Evolutionary conservation across 92 coral and sea anemone genomes (phyloP), one percentile per base, ranked within the genome.

Genomic region (Phymanthus crucifer): DNA sequence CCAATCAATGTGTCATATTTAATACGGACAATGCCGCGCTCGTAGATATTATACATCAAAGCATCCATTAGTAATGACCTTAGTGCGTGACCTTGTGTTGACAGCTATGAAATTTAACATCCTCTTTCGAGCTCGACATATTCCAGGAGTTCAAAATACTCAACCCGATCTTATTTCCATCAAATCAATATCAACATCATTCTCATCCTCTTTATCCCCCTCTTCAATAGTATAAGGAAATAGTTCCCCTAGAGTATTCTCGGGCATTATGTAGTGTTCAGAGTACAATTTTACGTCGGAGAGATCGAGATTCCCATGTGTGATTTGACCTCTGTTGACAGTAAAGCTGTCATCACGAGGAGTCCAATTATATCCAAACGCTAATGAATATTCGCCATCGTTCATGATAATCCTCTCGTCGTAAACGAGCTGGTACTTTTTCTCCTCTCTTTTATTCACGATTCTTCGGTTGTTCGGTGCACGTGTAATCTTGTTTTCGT

Each of bases 351-450:
- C 71, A 66, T 66, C 71, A 27, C 21, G 5, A 66, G 38, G 38
- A 8, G 19, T 33, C 35, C 35, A 66, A 29, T 14, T 66, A 37
- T 79, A 79, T 14, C 84, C 84, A 32, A 26, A 79, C 1, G 84
- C 77, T 29, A 79, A 48, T 27, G 66, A 2, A 35, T 70, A 37
- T 66, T 68, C 66, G 1, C 77, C 84, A 1, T 47, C 24, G 75
- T 66, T 72, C 12, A 36, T 38, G 29, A 78, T 78, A 52, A 80
- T 80, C 32, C 85, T 0, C 35, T 80, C 74, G 52, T 82, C 80
- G 34, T 73, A 73, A 33, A 82, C 86, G 56, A 82, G 73, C 74
- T 74, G 80, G 29, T 82, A 82, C 29, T 69, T 31, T 43, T 82
- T 82, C 31, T 54, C 80, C 29, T 82, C 80, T 27, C 40, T 26